Percentiles rank a stretch among this genome's conserved stretches.
These are phyloP conservation scores for Chinchilla lanigera DNA, from an alignment of 2,113 vertebrate species.

Conservation along the genomic window DNA sequence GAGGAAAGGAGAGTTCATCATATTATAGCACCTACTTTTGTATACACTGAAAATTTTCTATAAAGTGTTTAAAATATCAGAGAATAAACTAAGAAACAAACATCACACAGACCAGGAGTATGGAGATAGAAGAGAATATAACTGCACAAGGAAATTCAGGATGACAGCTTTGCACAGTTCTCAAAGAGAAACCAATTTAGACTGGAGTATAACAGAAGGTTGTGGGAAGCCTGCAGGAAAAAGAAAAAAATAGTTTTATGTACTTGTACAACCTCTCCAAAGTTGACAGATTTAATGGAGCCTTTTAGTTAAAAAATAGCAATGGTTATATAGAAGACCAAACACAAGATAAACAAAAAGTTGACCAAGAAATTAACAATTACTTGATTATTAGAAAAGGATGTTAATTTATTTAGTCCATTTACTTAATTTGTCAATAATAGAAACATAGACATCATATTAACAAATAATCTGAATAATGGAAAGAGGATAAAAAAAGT, in stretches of 20 bases:
- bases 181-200: not conserved
- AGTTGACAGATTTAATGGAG: not conserved
- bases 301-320: not conserved
- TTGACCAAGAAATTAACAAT: not conserved
- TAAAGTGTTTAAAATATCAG: not conserved
- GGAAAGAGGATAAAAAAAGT: conserved; percentile 7
- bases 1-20: not conserved
- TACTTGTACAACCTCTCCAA: not conserved
- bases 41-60: not conserved
- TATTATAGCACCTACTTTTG: not conserved
- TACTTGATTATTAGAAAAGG: not conserved
- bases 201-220: not conserved
- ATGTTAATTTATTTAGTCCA: not conserved
- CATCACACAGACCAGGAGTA: not conserved
- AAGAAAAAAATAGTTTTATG: conserved; percentile 19
- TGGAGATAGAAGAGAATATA: not conserved
- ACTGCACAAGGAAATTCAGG: conserved; percentile 1
- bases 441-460: not conserved
- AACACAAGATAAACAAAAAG: not conserved
- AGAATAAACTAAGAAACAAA: conserved; percentile 37
- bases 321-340: not conserved
- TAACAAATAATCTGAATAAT: conserved; percentile 43
- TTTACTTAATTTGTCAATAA: not conserved
- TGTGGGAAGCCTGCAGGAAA: not conserved
- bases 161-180: not conserved